Conservation (phyloP, 2,888 invertebrate species). For the Drosophila aldrichi region DNA sequence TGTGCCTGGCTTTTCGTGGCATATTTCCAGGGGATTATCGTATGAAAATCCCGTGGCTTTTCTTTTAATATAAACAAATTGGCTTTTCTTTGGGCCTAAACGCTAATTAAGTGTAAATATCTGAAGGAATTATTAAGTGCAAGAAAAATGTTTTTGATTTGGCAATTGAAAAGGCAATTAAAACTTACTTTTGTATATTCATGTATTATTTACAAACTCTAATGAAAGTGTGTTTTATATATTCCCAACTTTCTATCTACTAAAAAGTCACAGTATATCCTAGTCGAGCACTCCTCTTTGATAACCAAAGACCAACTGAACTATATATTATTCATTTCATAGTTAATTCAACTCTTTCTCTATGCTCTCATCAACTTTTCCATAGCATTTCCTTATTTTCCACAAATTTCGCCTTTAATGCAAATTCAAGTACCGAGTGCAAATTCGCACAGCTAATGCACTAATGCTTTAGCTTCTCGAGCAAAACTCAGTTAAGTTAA, state of each 20-base stretch:
- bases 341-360: background rate
- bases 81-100: background rate
- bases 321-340: background rate
- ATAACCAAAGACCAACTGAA: background rate
- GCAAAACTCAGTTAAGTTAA: constrained; percentile 41
- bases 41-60: constrained; percentile 3
- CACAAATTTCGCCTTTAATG: background rate
- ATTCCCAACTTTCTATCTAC: no score
- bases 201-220: no score
- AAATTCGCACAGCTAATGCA: constrained; percentile 6
- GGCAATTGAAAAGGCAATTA: background rate
- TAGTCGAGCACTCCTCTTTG: background rate
- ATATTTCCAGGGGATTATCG: constrained; percentile 12
- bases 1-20: background rate
- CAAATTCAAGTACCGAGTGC: background rate
- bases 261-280: background rate
- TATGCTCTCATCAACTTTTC: background rate
- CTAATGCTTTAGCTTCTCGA: constrained; percentile 7
- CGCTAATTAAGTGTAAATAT: background rate
- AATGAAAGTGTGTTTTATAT: no score
- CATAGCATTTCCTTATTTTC: background rate
- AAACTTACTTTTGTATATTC: background rate
- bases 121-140: background rate
- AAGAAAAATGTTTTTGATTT: background rate
- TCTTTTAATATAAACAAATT: constrained; percentile 8